Evolutionary conservation across 2,888 invertebrate species (phyloP).

Genomic region (Isotomurus palustris): DNA sequence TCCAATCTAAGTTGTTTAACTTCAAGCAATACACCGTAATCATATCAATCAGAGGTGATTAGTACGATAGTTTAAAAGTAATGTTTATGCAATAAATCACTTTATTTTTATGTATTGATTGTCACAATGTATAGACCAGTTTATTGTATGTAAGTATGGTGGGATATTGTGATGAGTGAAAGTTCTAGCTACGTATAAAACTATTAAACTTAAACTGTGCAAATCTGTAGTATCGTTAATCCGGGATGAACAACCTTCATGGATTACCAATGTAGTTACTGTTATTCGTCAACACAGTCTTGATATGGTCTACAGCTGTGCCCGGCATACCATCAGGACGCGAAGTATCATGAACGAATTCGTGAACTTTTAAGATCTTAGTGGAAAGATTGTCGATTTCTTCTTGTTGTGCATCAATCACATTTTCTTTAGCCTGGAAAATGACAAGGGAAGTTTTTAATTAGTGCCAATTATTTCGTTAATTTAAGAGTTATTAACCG

Average conservation of each 20-base stretch:
- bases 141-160: not conserved
- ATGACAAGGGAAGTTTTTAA: not conserved
- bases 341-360: slow-evolving; percentile 37
- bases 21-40: too few relatives aligned
- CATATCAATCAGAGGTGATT: too few relatives aligned
- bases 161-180: too few relatives aligned
- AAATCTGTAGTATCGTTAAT: not conserved
- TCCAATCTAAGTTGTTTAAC: too few relatives aligned
- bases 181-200: not conserved
- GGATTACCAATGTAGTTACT: slow-evolving; percentile 1
- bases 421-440: slow-evolving; percentile 51
- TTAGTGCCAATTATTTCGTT: too few relatives aligned
- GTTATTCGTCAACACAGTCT: slow-evolving; percentile 20
- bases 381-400: slow-evolving; percentile 51
- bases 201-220: not conserved
- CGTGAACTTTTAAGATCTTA: slow-evolving; percentile 44
- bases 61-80: not conserved
- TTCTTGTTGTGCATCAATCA: slow-evolving; percentile 53
- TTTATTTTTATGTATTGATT: too few relatives aligned
- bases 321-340: slow-evolving; percentile 28
- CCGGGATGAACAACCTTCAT: too few relatives aligned
- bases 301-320: slow-evolving; percentile 34
- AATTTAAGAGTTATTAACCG: not conserved
- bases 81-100: too few relatives aligned
- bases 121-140: too few relatives aligned